These are phyloP conservation scores for Cinara cedri DNA, from an alignment of 2,888 invertebrate genomes.

Conservation along the genomic window DNA sequence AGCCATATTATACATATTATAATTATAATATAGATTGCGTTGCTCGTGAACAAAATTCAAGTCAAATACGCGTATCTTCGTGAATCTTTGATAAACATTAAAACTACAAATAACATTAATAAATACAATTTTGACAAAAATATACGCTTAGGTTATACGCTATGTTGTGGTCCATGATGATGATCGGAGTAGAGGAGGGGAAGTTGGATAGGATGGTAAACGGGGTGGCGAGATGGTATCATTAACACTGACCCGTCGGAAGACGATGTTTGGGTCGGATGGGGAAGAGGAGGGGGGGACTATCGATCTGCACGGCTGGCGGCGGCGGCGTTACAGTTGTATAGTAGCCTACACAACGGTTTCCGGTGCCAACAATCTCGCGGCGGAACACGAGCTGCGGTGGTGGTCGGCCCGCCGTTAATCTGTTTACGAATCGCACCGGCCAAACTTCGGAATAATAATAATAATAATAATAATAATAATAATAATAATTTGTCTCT, in stretches of 20 bases:
- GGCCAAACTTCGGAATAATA: slow-evolving; percentile 32
- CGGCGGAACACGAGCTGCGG: background rate
- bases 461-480: too few relatives aligned
- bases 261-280: background rate
- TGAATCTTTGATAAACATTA: too few relatives aligned
- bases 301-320: background rate
- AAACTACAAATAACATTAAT: too few relatives aligned
- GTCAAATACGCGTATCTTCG: too few relatives aligned
- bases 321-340: background rate
- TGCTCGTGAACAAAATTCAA: too few relatives aligned
- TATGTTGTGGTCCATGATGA: too few relatives aligned
- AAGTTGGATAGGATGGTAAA: background rate
- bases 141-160: too few relatives aligned
- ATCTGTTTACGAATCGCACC: slow-evolving; percentile 51
- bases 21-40: too few relatives aligned
- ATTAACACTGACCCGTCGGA: slow-evolving; percentile 7
- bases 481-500: slow-evolving; percentile 40
- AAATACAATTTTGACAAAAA: too few relatives aligned
- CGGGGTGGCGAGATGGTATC: background rate
- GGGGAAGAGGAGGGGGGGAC: too few relatives aligned
- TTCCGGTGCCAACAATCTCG: slow-evolving; percentile 43
- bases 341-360: slow-evolving; percentile 19
- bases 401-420: background rate
- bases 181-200: too few relatives aligned
- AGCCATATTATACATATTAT: too few relatives aligned